Evolutionary conservation across 2,797 vertebrate species (phyloP), one percentile per base, ranked within the genome.

Genomic region (Channa striata): DNA sequence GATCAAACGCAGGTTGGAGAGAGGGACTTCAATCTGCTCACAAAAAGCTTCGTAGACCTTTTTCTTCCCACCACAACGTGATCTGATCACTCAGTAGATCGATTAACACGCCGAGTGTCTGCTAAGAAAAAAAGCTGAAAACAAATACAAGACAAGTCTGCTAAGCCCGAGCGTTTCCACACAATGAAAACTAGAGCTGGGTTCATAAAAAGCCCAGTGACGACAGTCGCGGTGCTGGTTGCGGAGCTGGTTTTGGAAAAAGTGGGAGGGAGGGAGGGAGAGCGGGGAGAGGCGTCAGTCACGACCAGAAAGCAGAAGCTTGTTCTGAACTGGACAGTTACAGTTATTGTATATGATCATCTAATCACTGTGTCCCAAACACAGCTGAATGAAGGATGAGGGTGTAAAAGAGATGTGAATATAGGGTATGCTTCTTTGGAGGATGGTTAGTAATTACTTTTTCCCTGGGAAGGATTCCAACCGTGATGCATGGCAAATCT

Each of bases 151-250:
- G 21, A 33, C 40, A 53, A 75, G 17, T 60, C 23, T 62, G 48
- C 37, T 67, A 44, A 77, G 60, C 73, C 46, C 23, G 33, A 75
- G 73, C 72, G 73, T 85, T 86, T 78, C 78, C 65, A 23, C 43
- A 13, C 47, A 33, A 17, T 64, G 71, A 84, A 68, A 80, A 37
- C 50, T 25, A 49, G 77, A 77, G 50, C 3, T 11, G 23, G 62
- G 58, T 83, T 84, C 77, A 64, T 74, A 82, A 72, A 88, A 86
- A 78, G 64, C 71, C 36, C 44, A 33, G 72, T 87, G 83, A 90
- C 77, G 84, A 87, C 80, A 82, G 80, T 53, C 10, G 62, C 42
- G 77, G 80, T 67, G 76, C 78, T 66, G 75, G 71, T 59, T 72
- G 81, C 78, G 62, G 61, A 78, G 69, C 0, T 40, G 57, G 67